Evolutionary conservation across 2,888 invertebrate species (phyloP).

Genomic region (Dolichopus griseipennis): DNA sequence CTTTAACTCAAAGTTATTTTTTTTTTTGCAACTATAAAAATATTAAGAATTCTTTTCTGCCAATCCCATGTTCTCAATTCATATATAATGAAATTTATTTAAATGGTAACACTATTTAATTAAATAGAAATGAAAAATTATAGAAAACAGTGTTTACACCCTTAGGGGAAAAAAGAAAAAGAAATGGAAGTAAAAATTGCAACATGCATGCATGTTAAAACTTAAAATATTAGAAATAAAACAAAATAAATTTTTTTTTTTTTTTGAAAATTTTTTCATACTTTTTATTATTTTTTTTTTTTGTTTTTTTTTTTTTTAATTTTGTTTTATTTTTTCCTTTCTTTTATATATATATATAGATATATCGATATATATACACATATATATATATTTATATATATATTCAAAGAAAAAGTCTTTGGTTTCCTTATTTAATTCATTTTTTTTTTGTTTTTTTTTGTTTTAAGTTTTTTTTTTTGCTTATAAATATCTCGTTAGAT

Average conservation of each 20-base stretch:
- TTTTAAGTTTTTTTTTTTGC: not conserved
- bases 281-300: not conserved
- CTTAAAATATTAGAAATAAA: not conserved
- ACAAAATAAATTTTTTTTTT: not conserved
- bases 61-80: too few relatives aligned
- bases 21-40: too few relatives aligned
- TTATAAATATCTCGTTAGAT: not conserved
- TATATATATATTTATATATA: not conserved
- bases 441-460: not conserved
- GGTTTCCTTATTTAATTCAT: not conserved
- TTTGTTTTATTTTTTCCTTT: not conserved
- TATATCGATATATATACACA: too few relatives aligned
- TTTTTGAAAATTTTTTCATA: conserved; percentile 4
- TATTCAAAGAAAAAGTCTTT: conserved; percentile 6
- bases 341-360: not conserved
- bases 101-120: too few relatives aligned
- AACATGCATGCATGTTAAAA: too few relatives aligned
- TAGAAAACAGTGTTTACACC: too few relatives aligned
- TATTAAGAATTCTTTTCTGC: too few relatives aligned
- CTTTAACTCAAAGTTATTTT: too few relatives aligned
- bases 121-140: too few relatives aligned
- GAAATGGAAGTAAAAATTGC: too few relatives aligned
- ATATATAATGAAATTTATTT: too few relatives aligned
- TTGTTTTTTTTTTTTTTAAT: not conserved
- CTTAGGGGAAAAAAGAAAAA: too few relatives aligned